Base-by-base conservation (phyloP, 1,140 invertebrate genomes). In the Drosophila sp. region DNA sequence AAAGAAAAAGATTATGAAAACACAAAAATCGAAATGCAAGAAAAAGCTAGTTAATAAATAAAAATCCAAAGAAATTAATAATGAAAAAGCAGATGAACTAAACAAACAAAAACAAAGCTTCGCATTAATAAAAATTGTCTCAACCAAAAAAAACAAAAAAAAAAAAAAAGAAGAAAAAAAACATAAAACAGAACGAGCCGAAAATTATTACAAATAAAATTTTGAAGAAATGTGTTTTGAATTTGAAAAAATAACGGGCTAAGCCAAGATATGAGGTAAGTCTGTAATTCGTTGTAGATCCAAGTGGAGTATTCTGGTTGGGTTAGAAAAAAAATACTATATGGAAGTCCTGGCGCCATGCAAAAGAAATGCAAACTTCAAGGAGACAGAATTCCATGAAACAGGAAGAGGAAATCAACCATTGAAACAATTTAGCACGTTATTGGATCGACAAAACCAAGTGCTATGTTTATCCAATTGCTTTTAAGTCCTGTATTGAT, bases 91-190 rank as follows among this genome's bases (percentile, higher is more conserved):
- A 60, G 44, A 44, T 70, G 29, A 70, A 69, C 55, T 69, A 66
- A 64, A 77, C 67, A 44, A 78, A 66, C 33, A 76, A 70, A 70
- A 80, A 72, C 54, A 66, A 66, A 83, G 84, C 84, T 89, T 89
- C 76, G 84, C 84, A 89, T 89, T 86, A 89, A 89, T 89, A 89
- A 89, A 89, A 74, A 83, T 83, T 76, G 77, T 89, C 84, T 85
- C 83, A 86, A 86, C 62, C 61, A 44, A 77, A 74, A 80, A 64
- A 44, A 62, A 69, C 38, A 27, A 57, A 83, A 58, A 62, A 17
- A 72, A 25, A 29, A 68, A 64, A 41, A 44, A 23, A 74, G n/a
- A 23, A 71, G 66, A 40, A 54, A n/a, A 55, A 57, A 66, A 66
- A 66, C 30, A 50, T 10, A 50, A 50, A 47, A 50, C 7, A 50